Evolutionary conservation across 2,797 vertebrate species (phyloP).

Genomic region (Tympanoctomys barrerae): DNA sequence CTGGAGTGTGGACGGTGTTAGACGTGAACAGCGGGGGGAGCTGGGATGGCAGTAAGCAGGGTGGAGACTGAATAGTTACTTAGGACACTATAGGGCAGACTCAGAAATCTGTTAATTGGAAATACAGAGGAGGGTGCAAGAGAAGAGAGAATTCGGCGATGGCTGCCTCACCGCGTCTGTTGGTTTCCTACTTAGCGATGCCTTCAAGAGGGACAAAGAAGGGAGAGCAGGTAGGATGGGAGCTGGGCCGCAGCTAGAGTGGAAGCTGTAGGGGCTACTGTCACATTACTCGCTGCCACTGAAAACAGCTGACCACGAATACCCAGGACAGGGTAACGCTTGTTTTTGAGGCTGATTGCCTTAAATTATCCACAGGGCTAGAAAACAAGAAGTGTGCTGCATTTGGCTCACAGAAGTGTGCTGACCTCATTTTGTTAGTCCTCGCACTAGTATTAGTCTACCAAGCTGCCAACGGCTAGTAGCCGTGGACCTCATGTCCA

Average conservation of each 20-base stretch:
- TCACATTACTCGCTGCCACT: not conserved
- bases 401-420: slow-evolving; percentile 17
- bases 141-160: not conserved
- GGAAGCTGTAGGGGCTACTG: not conserved
- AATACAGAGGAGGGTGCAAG: not conserved
- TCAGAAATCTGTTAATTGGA: not conserved
- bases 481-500: not conserved
- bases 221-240: rapidly evolving
- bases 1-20: not conserved
- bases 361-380: not conserved
- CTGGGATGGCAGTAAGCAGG: not conserved
- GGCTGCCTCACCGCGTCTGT: not conserved
- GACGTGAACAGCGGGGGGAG: not conserved
- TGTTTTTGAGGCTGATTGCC: not conserved
- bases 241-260: not conserved
- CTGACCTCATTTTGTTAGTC: not conserved
- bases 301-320: not conserved
- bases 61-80: not conserved
- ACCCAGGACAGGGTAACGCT: not conserved
- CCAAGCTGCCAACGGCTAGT: not conserved
- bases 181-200: not conserved
- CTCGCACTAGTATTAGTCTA: not conserved
- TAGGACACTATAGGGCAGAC: not conserved
- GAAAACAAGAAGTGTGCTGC: not conserved
- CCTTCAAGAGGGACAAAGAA: not conserved